Evolutionary conservation across 2,797 vertebrate species (phyloP).

Genomic region (Botia almorhae): DNA sequence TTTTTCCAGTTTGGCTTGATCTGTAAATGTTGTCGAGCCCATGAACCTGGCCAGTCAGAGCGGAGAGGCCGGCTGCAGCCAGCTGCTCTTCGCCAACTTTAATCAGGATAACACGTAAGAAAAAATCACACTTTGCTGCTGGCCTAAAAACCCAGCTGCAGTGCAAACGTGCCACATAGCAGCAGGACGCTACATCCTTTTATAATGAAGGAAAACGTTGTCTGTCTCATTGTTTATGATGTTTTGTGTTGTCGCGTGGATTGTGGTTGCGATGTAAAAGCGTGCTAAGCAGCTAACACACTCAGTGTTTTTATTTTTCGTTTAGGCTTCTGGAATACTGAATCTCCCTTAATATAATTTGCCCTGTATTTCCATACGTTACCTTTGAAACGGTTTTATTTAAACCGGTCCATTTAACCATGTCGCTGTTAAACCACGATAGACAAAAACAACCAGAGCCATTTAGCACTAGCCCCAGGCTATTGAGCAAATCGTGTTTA

Average conservation of each 20-base stretch:
- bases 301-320: not conserved
- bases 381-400: not conserved
- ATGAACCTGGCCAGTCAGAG: conserved; percentile 98
- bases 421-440: not conserved
- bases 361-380: not conserved
- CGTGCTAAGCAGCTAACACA: conserved; percentile 23
- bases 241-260: not conserved
- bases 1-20: conserved; percentile 46
- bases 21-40: conserved; percentile 77
- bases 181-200: not conserved
- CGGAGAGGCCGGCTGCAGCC: conserved; percentile 92
- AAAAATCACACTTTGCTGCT: conserved; percentile 32
- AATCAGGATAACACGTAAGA: conserved; percentile 99
- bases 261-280: conserved; percentile 1
- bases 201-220: no score
- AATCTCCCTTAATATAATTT: not conserved
- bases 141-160: conserved; percentile 60
- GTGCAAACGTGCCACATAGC: not conserved
- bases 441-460: not conserved
- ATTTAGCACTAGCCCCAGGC: conserved; percentile 32
- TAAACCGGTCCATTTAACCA: not conserved
- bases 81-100: conserved; percentile 99
- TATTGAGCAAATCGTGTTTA: not conserved
- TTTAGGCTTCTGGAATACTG: no score
- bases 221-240: not conserved